Evolutionary conservation across 2,113 vertebrate species (phyloP), one percentile per base, ranked within the genome.

Genomic region (Onychostruthus taczanowskii): DNA sequence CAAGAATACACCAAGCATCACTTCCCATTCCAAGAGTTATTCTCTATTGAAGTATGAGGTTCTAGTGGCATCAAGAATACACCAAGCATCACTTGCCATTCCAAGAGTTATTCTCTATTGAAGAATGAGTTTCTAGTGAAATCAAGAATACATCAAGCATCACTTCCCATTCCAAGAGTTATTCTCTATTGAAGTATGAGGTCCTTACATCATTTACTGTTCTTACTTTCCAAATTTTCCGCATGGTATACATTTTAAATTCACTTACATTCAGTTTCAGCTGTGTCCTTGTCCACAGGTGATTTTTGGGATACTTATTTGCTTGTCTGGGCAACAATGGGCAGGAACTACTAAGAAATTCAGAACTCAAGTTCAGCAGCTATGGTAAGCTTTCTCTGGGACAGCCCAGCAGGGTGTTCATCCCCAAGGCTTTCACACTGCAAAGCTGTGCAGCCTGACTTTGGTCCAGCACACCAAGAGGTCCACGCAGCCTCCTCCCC

Each of bases 231-330:
- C 31, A 79, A 44, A 17, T 30, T 69, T 56, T 68, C 56, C 17
- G 28, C 0, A 0, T 39, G 9, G 4, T 39, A 19, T 9, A 4
- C 30, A 33, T 77, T 39, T 63, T 49, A 63, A 68, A 68, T 56
- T 30, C 33, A 39, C 13, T 56, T 63, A 41, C 12, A 44, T 28
- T 56, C 39, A 10, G 19, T 70, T 81, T 89, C 73, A 61, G 5
- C 30, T n/a, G 3, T 8, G 8, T 62, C 33, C 73, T 30, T 1
- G 2, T 2, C 24, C 47, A 52, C 9, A 26, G n/a, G 21, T 16
- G 2, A 84, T 30, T 69, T 74, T 26, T 49, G 59, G 66, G 37
- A 61, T 0, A 2, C 10, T 44, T 37, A 52, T 7, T 69, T 35
- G 30, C 33, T 16, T 2, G 3, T 46, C 56, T 72, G 35, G 10